These are phyloP conservation scores for Arnoldichthys spilopterus DNA, from an alignment of 2,797 vertebrate genomes.

Conservation along the genomic window DNA sequence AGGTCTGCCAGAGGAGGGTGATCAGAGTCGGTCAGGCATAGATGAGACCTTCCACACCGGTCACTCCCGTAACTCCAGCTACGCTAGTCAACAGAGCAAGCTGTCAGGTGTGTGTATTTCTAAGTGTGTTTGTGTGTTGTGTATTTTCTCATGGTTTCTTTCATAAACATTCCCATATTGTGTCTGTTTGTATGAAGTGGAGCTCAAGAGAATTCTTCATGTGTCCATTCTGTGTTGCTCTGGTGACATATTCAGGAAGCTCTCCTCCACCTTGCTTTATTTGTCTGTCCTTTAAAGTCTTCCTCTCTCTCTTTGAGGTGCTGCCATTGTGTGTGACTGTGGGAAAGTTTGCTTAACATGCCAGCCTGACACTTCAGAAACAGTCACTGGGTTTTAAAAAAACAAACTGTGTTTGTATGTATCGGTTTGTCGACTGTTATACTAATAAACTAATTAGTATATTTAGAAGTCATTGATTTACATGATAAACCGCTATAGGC, in stretches of 20 bases:
- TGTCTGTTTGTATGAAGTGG: conserved; percentile 5
- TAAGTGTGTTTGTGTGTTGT: background rate
- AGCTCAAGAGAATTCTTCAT: background rate
- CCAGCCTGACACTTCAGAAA: background rate
- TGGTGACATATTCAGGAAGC: conserved; percentile 28
- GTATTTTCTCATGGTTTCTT: background rate
- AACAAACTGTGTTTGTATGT: too few species aligned
- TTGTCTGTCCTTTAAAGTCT: background rate
- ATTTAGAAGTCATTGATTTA: too few species aligned
- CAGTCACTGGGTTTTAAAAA: background rate
- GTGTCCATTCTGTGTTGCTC: background rate
- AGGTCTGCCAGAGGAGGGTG: conserved; percentile 89
- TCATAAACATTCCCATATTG: background rate
- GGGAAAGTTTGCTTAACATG: conserved; percentile 35
- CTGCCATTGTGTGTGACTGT: conserved; percentile 38
- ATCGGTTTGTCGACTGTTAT: background rate
- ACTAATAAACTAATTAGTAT: background rate
- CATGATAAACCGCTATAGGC: too few species aligned
- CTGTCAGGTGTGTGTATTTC: conserved; percentile 83
- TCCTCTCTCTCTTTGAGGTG: background rate
- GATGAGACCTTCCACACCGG: conserved; percentile 90
- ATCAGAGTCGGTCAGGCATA: conserved; percentile 80
- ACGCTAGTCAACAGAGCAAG: conserved; percentile 95
- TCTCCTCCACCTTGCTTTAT: conserved; percentile 19
- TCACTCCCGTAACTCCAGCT: conserved; percentile 96